Conservation (phyloP, 2,888 invertebrate genomes). For the Zeuzera pyrina region DNA sequence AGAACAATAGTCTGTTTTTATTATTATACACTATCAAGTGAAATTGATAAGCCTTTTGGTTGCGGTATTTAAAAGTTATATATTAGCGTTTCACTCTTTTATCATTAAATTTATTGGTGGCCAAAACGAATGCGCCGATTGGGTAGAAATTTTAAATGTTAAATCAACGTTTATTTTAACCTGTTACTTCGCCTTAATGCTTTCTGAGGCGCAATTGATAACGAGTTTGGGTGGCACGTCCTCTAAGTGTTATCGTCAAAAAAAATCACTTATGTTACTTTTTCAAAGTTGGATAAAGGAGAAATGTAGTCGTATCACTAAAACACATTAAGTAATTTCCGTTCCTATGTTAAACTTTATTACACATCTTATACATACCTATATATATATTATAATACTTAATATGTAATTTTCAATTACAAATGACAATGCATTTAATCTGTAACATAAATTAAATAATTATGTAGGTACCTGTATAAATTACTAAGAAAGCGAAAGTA, state of each 20-base stretch:
- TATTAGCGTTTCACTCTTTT: slow-evolving; percentile 52
- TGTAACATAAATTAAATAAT: too few relatives aligned
- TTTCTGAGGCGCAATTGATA: slow-evolving; percentile 48
- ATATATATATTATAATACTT: too few relatives aligned
- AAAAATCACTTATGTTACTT: slow-evolving; percentile 27
- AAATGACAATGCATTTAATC: too few relatives aligned
- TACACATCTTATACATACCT: too few relatives aligned
- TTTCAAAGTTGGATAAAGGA: slow-evolving; percentile 27
- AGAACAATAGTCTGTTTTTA: too few relatives aligned
- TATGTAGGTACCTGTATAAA: too few relatives aligned
- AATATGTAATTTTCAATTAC: too few relatives aligned
- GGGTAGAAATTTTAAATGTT: slow-evolving; percentile 45
- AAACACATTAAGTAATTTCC: slow-evolving; percentile 42
- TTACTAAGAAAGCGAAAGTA: too few relatives aligned
- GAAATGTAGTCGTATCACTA: slow-evolving; percentile 30
- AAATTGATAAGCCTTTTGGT: slow-evolving; percentile 5
- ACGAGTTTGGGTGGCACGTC: slow-evolving; percentile 55
- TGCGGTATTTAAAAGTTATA: slow-evolving; percentile 9
- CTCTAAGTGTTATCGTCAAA: slow-evolving; percentile 41
- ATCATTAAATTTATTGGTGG: slow-evolving; percentile 63
- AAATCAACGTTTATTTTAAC: slow-evolving; percentile 52
- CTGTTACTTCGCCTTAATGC: slow-evolving; percentile 50
- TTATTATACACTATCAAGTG: too few relatives aligned
- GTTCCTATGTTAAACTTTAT: slow-evolving; percentile 13
- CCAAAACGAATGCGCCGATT: slow-evolving; percentile 35